Percentiles rank a stretch among this genome's conserved stretches.
Evolutionary conservation across 2,888 invertebrate species (phyloP).

Genomic region (Tiliacea citrago): DNA sequence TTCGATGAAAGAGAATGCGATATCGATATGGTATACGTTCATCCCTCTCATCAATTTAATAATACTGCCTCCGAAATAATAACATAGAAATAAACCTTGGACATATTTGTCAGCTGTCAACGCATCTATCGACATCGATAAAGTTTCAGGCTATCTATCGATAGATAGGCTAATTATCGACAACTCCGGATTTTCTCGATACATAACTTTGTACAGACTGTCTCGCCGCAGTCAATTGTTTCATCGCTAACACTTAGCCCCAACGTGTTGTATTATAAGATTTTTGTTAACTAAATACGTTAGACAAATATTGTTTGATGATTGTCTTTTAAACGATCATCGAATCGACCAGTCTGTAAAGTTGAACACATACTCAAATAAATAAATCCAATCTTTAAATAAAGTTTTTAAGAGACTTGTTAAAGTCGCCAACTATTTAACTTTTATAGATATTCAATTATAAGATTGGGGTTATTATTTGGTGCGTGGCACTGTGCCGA

Average conservation of each 20-base stretch:
- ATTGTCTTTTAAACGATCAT: conserved; percentile 58
- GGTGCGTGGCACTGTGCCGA: conserved; percentile 49
- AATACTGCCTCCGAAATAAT: conserved; percentile 10
- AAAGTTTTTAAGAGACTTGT: conserved; percentile 55
- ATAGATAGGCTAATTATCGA: conserved; percentile 49
- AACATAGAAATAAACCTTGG: conserved; percentile 7
- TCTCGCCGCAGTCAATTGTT: conserved; percentile 44
- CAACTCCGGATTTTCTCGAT: conserved; percentile 52
- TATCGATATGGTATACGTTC: conserved; percentile 30
- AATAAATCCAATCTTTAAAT: conserved; percentile 24
- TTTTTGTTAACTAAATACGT: conserved; percentile 65
- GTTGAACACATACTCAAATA: conserved; percentile 35
- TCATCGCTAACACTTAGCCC: conserved; percentile 56
- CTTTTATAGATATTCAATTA: conserved; percentile 61
- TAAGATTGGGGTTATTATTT: conserved; percentile 42
- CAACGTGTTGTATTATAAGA: conserved; percentile 61
- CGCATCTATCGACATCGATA: conserved; percentile 61
- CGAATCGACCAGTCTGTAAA: conserved; percentile 50
- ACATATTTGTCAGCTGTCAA: conserved; percentile 14
- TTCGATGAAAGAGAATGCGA: conserved; percentile 25
- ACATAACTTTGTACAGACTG: conserved; percentile 52
- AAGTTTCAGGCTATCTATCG: conserved; percentile 45
- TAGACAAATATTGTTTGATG: conserved; percentile 65
- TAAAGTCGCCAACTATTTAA: conserved; percentile 51
- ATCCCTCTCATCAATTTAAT: conserved; percentile 19